Conservation (phyloP, 2,888 invertebrate genomes). For the Euplagia quadripunctaria region DNA sequence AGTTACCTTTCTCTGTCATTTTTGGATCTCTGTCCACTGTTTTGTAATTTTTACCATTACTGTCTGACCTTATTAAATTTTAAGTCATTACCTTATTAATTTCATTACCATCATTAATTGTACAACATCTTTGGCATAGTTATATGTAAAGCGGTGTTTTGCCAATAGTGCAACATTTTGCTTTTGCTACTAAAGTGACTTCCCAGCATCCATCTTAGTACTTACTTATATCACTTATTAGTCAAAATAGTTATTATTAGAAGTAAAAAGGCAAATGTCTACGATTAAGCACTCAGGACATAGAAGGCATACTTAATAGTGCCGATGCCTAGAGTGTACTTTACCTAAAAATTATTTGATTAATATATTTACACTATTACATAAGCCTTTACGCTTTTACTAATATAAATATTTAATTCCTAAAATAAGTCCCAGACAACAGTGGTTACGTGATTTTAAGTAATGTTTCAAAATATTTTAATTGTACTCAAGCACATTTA, state of each 20-base stretch:
- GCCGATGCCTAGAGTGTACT: no score
- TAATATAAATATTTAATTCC: not conserved
- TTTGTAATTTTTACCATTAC: no score
- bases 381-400: not conserved
- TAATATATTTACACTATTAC: no score
- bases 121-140: no score
- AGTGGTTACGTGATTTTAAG: conserved; percentile 10
- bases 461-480: conserved; percentile 10
- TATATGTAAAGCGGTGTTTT: not conserved
- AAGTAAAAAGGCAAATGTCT: not conserved
- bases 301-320: not conserved
- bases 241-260: not conserved
- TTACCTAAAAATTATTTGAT: no score
- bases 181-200: not conserved
- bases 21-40: no score
- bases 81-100: no score
- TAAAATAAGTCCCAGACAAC: not conserved
- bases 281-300: not conserved
- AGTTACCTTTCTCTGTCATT: no score
- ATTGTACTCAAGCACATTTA: conserved; percentile 7
- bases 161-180: not conserved
- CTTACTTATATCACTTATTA: not conserved
- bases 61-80: no score
- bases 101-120: no score
- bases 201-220: not conserved